Conservation (phyloP, 2,113 vertebrate species). For the Pipra filicauda region DNA sequence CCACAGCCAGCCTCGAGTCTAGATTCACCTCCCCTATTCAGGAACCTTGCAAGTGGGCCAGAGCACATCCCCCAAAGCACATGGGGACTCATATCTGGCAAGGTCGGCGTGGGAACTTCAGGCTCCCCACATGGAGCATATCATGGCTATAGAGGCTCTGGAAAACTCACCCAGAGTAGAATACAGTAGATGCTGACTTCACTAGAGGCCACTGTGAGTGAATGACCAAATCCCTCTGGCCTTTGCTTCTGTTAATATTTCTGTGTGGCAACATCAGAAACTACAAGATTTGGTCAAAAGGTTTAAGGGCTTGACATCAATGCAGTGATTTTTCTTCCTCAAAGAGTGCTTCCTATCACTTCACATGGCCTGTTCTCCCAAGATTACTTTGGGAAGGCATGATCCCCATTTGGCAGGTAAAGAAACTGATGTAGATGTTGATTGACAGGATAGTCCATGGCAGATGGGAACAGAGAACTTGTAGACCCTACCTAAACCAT, state of each 20-base stretch:
- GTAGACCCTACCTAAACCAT: neutral
- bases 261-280: neutral
- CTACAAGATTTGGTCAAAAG: neutral
- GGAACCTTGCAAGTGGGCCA: neutral
- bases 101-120: neutral
- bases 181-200: neutral
- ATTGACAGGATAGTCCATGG: neutral
- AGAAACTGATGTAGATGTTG: neutral
- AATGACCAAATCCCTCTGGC: neutral
- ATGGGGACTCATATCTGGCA: neutral
- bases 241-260: neutral
- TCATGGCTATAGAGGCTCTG: neutral
- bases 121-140: neutral
- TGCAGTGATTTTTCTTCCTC: neutral
- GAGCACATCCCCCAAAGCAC: neutral
- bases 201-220: neutral
- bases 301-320: neutral
- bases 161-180: neutral
- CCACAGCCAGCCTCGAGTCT: fast-evolving
- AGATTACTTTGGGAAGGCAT: neutral
- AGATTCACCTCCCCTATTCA: neutral
- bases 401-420: neutral
- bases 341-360: neutral
- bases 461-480: neutral
- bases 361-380: fast-evolving